Evolutionary conservation across 2,797 vertebrate species (phyloP).

Genomic region (Peromyscus eremicus): DNA sequence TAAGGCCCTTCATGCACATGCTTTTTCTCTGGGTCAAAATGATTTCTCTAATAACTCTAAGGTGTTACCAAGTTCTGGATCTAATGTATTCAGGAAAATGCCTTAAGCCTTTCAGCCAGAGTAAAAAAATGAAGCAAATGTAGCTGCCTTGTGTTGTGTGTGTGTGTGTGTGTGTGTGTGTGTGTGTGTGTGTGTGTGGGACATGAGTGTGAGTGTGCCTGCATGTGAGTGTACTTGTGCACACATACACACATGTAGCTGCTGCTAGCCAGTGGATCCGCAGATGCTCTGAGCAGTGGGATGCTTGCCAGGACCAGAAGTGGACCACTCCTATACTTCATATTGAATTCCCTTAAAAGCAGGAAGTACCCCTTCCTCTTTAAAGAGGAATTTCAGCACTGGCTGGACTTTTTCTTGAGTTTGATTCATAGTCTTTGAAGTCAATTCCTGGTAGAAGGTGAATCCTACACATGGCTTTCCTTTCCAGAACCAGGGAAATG

Average conservation of each 20-base stretch:
- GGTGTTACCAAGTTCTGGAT: constrained; percentile 10
- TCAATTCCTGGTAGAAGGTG: constrained; percentile 74
- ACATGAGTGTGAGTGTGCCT: fast-evolving
- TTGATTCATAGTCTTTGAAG: constrained; percentile 65
- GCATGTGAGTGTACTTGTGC: background rate
- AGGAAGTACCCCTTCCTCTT: constrained; percentile 64
- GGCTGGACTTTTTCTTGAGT: constrained; percentile 11
- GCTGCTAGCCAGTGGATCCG: background rate
- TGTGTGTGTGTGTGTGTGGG: background rate
- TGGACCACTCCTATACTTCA: constrained; percentile 24
- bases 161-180: background rate
- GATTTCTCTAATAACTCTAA: constrained; percentile 43
- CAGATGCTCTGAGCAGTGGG: background rate
- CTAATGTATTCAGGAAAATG: constrained; percentile 17
- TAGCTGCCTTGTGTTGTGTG: background rate
- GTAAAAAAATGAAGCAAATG: background rate
- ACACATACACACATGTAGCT: background rate
- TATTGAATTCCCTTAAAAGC: background rate
- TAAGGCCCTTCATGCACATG: background rate
- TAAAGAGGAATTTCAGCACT: background rate
- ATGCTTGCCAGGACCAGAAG: constrained; percentile 46
- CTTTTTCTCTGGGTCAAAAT: constrained; percentile 28
- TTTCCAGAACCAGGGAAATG: constrained; percentile 67
- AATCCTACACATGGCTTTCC: background rate
- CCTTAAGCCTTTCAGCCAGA: constrained; percentile 34